Evolutionary conservation across 2,888 invertebrate genomes (phyloP).

Genomic region (Eristalis tenax): DNA sequence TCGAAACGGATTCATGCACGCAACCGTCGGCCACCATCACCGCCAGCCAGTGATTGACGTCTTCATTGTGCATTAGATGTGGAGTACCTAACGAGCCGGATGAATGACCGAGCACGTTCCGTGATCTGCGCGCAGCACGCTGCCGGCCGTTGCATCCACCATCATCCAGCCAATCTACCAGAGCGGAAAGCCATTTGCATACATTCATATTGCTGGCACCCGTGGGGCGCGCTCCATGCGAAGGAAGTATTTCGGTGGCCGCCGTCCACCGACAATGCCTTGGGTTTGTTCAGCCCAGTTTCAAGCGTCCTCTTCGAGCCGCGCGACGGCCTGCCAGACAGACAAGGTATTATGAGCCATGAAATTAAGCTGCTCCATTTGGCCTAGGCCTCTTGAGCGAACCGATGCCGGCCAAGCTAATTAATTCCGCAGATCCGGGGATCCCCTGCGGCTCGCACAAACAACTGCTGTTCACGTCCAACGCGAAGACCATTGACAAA

Average conservation of each 20-base stretch:
- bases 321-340: slow-evolving; percentile 1
- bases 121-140: slow-evolving; percentile 38
- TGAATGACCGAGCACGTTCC: slow-evolving; percentile 68
- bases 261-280: slow-evolving; percentile 39
- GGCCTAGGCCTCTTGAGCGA: neutral
- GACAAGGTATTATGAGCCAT: slow-evolving; percentile 40
- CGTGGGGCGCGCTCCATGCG: slow-evolving; percentile 31
- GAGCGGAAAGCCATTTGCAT: slow-evolving; percentile 48
- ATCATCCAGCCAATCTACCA: slow-evolving; percentile 10
- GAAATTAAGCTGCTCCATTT: slow-evolving; percentile 26
- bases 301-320: neutral
- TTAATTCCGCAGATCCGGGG: slow-evolving; percentile 27
- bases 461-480: slow-evolving; percentile 14
- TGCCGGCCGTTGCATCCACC: slow-evolving; percentile 30
- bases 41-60: slow-evolving; percentile 58
- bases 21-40: neutral
- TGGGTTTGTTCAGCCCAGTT: slow-evolving; percentile 48
- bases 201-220: neutral
- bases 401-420: neutral
- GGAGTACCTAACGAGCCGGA: slow-evolving; percentile 63
- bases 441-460: neutral
- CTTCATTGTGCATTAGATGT: slow-evolving; percentile 69
- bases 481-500: slow-evolving; percentile 50
- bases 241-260: slow-evolving; percentile 46
- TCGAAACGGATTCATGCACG: slow-evolving; percentile 50